Base-by-base conservation (phyloP, 2,797 vertebrate species). In the Morus bassanus region DNA sequence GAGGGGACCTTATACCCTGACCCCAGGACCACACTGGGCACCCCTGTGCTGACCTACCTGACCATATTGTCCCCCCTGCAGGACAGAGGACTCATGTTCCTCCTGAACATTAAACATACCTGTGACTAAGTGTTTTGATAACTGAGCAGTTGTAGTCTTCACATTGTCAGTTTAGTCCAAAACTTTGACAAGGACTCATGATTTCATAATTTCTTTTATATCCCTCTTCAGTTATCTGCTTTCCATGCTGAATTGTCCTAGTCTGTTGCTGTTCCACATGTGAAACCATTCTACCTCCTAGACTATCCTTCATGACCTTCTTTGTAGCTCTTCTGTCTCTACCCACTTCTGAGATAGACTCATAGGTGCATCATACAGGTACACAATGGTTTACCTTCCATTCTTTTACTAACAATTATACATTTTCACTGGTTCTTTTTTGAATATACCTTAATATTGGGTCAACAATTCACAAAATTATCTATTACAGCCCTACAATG, bases 11-110 rank as follows among this genome's bases (percentile, higher is more conserved):
- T 13, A 28, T 11, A 43, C 2, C 7, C 25, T 46, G 41, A 7
- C 3, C 9, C 51, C 11, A 27, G 41, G 5, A 27, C 27, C 23
- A 14, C 5, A 6, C 0, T 2, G 35, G 31, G 24, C 11, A 50
- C 2, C 14, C 28, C 46, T 45, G 8, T 45, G 35, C 17, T 69
- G 35, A 35, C 39, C 6, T 23, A 13, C 16, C 39, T 35, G 24
- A 48, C 13, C 3, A 2, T 8, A 31, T 3, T 59, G 18, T 59
- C 9, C 9, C 4, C 28, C 10, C 9, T 43, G 9, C 24, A 51
- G 25, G 19, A 43, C 37, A 48, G 30, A 45, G 39, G 12, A 46
- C 13, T 39, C n/a, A 30, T 23, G 23, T n/a, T 4, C 39, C 27
- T 50, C 18, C 22, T 30, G n/a, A 77, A 6, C 11, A 14, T 3